phyloP scores from a whole-genome alignment of 2,888 invertebrate genomes.

The Epinotia bilunana region DNA sequence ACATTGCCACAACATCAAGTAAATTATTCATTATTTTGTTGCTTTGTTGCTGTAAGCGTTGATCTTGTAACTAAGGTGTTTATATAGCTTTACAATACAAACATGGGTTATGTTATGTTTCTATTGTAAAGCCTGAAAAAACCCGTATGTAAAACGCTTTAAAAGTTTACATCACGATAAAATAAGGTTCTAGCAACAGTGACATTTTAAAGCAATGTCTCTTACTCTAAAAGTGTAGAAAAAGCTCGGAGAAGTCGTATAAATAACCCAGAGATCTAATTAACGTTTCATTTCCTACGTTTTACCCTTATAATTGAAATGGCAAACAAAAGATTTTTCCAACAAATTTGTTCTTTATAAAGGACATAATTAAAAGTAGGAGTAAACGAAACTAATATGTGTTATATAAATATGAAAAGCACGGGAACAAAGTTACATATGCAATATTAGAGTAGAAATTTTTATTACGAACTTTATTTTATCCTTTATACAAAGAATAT shows the following conservation, averaged over 20 bases:
- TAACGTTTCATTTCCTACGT: slow-evolving; percentile 29
- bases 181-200: background rate
- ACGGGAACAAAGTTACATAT: background rate
- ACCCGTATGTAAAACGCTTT: too few species aligned
- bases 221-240: background rate
- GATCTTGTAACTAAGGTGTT: too few species aligned
- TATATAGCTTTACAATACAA: too few species aligned
- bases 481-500: too few species aligned
- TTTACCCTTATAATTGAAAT: slow-evolving; percentile 27
- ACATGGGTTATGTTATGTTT: too few species aligned
- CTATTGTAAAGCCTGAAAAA: too few species aligned
- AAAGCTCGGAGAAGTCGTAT: slow-evolving; percentile 4
- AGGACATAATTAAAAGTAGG: slow-evolving; percentile 3
- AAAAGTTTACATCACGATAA: background rate
- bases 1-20: too few species aligned
- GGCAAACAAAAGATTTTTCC: slow-evolving; percentile 19
- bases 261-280: slow-evolving; percentile 28
- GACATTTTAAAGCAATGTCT: slow-evolving; percentile 5
- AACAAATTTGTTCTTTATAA: slow-evolving; percentile 4
- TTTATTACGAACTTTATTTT: too few species aligned
- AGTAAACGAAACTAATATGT: background rate
- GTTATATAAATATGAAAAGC: too few species aligned
- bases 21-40: too few species aligned
- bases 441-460: too few species aligned
- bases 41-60: too few species aligned